Evolutionary conservation across 2,113 vertebrate species (phyloP), one percentile per base, ranked within the genome.

Genomic region (Erpornis zantholeuca): DNA sequence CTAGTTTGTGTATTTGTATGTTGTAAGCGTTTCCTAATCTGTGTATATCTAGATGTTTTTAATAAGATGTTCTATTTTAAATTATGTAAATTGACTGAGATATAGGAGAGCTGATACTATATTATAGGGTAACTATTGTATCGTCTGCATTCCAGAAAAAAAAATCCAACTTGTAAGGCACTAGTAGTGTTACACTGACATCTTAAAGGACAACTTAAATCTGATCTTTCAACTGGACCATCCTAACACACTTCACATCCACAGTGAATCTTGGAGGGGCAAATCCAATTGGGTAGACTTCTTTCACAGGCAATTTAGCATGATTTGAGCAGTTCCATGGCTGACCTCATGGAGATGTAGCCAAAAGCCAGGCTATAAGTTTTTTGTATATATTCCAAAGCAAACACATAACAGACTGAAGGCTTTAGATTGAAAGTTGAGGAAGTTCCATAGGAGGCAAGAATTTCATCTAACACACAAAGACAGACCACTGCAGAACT

Each of bases 21-120:
- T 99, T 98, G 99, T 99, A 99, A 99, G 98, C 94, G 98, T 99
- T 99, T 99, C 99, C 98, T 99, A 99, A 99, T 99, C 98, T 98
- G 99, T 99, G 99, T 99, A 99, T 99, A 99, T 98, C 99, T 99
- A 96, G 98, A 99, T 99, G 99, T 99, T 99, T 99, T 99, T 99
- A 99, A 99, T 99, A 99, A 99, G 99, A 99, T 99, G 99, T 99
- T 99, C 99, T 99, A 99, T 99, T 99, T 99, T 99, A 99, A 99
- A 99, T 98, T 97, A 99, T 99, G 99, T 99, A 99, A 99, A 99
- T 99, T 98, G 98, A 98, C 97, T 97, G 98, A 99, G 98, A 99
- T 99, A 99, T 99, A 99, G 98, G 98, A 99, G 98, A 99, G 99
- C 98, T 98, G 98, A 99, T 99, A 99, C 98, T 98, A 99, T 99